These are phyloP conservation scores for Acheta domesticus DNA, from an alignment of 2,888 invertebrate genomes.

Conservation along the genomic window DNA sequence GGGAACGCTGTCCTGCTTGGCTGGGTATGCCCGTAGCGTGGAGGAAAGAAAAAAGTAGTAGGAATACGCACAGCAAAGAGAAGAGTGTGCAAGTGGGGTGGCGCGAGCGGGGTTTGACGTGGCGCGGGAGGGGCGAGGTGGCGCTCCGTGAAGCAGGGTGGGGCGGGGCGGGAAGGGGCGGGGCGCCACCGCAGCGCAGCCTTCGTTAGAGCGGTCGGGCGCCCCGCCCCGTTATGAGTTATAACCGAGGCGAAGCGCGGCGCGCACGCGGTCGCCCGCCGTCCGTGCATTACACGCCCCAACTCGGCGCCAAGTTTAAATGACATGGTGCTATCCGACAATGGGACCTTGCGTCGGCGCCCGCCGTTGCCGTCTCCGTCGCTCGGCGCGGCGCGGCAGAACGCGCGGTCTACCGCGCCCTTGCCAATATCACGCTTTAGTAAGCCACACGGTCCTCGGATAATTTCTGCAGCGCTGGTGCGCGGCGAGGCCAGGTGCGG, in stretches of 20 bases:
- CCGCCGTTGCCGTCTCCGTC: background rate
- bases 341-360: background rate
- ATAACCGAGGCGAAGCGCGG: background rate
- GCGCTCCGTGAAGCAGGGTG: no score
- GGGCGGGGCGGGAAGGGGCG: no score
- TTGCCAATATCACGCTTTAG: slow-evolving; percentile 7
- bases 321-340: slow-evolving; percentile 18
- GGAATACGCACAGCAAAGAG: no score
- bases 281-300: background rate
- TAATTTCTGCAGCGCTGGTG: background rate
- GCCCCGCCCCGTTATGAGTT: background rate
- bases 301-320: slow-evolving; percentile 7
- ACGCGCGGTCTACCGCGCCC: background rate
- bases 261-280: background rate
- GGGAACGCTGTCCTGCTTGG: no score
- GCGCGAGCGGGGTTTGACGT: no score
- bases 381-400: background rate
- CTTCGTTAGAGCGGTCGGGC: no score
- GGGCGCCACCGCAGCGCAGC: no score
- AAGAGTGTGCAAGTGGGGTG: no score
- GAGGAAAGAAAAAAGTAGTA: no score
- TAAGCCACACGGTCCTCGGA: background rate
- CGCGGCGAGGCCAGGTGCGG: no score
- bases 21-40: no score
- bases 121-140: no score